Evolutionary conservation across 2,113 vertebrate genomes (phyloP).

Genomic region (Okapia johnstoni): DNA sequence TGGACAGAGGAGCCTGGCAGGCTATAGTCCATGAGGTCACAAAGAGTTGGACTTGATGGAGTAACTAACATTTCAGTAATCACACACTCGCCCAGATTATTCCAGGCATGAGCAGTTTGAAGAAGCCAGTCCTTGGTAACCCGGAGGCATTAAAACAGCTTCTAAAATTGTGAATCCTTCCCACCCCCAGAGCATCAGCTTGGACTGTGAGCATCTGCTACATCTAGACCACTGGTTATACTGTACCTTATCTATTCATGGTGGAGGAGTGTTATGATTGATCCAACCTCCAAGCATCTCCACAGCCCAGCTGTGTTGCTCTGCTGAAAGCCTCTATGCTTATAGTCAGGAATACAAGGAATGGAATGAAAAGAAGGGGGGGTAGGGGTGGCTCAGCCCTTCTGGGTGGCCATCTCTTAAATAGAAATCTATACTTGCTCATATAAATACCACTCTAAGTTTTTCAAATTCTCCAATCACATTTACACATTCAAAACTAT

Average conservation of each 20-base stretch:
- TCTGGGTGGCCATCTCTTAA: conserved; percentile 59
- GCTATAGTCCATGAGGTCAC: neutral
- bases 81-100: neutral
- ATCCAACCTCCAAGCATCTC: neutral
- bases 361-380: neutral
- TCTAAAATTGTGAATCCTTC: neutral
- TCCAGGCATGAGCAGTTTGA: neutral
- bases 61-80: neutral
- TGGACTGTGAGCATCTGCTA: neutral
- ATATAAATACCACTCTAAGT: conserved; percentile 36
- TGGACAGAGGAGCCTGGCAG: neutral
- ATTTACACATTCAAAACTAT: conserved; percentile 58
- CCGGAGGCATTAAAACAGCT: neutral
- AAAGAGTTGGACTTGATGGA: neutral
- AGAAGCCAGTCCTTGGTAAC: neutral
- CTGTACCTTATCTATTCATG: neutral
- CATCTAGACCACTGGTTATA: neutral
- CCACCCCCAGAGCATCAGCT: neutral
- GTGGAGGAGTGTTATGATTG: neutral
- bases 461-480: conserved; percentile 52
- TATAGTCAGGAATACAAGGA: neutral
- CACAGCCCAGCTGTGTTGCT: neutral
- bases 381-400: neutral
- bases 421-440: conserved; percentile 37
- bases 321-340: neutral